Percentiles rank a stretch among this genome's conserved stretches.
phyloP scores from a whole-genome alignment of 1,140 invertebrate species.

The Lerema accius region DNA sequence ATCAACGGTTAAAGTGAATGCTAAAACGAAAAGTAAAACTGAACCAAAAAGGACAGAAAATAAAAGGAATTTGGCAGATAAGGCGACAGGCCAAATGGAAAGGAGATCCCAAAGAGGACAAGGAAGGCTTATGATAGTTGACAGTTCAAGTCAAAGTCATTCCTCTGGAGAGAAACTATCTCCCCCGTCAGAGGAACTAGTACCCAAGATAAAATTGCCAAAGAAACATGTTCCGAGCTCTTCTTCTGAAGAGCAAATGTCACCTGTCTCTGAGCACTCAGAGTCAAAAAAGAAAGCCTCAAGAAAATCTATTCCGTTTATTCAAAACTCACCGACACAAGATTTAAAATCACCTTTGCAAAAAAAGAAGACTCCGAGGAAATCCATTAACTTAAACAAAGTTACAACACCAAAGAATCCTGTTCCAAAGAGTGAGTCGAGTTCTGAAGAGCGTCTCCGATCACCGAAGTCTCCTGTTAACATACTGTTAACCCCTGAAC shows the following conservation, averaged over 20 bases:
- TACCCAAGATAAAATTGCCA: background rate
- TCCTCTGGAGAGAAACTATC: background rate
- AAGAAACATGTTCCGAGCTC: background rate
- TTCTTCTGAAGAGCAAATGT: background rate
- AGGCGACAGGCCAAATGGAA: background rate
- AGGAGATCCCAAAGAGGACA: background rate
- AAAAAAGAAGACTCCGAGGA: constrained; percentile 36
- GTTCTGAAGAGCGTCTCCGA: constrained; percentile 60
- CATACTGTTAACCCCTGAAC: constrained; percentile 51
- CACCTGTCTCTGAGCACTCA: background rate
- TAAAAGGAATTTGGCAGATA: constrained; percentile 17
- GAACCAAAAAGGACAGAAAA: constrained; percentile 5
- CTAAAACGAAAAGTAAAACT: constrained; percentile 28
- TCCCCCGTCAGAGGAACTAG: background rate
- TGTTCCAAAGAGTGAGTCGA: constrained; percentile 65
- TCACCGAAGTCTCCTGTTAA: constrained; percentile 52
- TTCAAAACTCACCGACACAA: background rate
- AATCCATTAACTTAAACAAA: constrained; percentile 34
- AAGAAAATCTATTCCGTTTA: no score
- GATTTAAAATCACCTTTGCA: constrained; percentile 12
- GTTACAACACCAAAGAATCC: constrained; percentile 44
- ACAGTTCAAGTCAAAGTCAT: constrained; percentile 8
- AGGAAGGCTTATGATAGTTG: constrained; percentile 1
- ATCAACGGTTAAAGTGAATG: constrained; percentile 1
- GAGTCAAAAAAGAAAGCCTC: no score